Evolutionary conservation across 92 coral and sea anemone species (phyloP), one percentile per base, ranked within the genome.

Genomic region (Muricea muricata): DNA sequence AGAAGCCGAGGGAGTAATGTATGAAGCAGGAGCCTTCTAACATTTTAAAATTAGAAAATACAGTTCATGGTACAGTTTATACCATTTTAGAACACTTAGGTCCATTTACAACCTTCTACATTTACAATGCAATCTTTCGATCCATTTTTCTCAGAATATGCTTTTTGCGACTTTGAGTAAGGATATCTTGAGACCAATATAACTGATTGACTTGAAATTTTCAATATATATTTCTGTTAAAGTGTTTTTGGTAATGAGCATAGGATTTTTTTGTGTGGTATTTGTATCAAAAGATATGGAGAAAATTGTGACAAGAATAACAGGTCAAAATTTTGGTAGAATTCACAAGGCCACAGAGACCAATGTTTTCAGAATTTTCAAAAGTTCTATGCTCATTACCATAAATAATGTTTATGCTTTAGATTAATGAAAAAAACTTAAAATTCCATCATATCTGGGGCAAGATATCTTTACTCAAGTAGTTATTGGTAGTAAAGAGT

Each of bases 201-300:
- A 75, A 73, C 68, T 73, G 20, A 87, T 75, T 82, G 54, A 70
- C n/a, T 75, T 82, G 91, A 84, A 84, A 84, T 73, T 84, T 87
- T 84, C 81, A 73, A 75, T 31, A 70, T 17, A 47, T 18, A 37
- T 82, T 69, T 9, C 45, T 73, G 69, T 42, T 61, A 81, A 2
- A 60, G n/a, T 70, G 83, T 60, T 58, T 48, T 72, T 61, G 73
- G 90, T 81, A 57, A 41, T 81, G 47, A 80, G 78, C 71, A 10
- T 37, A 81, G 58, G 58, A 50, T 50, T 50, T 50, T 50, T 13
- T 2, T 13, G 58, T 50, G 58, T 50, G 23, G 23, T 50, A 20
- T 50, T 50, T 50, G 58, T 20, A 50, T 13, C 58, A 50, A 13
- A 13, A 50, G 58, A 50, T 50, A 50, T 50, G 58, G n/a, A 50